Evolutionary conservation across 53 echinoderm and acorn worm species (phyloP).

Genomic region (Stichopus horrens): DNA sequence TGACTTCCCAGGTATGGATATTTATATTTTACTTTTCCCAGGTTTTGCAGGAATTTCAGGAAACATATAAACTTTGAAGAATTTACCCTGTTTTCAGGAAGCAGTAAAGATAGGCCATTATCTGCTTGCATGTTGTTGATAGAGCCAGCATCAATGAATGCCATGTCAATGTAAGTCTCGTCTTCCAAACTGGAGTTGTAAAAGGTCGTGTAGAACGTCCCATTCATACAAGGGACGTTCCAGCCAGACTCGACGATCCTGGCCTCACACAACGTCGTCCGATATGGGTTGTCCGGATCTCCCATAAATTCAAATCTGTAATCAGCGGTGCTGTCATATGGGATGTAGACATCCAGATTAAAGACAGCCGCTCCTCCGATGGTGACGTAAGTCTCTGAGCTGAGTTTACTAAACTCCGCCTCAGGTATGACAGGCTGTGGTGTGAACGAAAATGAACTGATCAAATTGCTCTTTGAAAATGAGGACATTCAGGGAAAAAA

Average conservation of each 20-base stretch:
- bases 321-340: slow-evolving; percentile 66
- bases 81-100: slow-evolving; percentile 53
- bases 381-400: slow-evolving; percentile 62
- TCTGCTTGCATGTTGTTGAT: slow-evolving; percentile 75
- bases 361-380: slow-evolving; percentile 79
- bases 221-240: slow-evolving; percentile 88
- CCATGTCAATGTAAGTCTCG: slow-evolving; percentile 60
- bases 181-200: slow-evolving; percentile 63
- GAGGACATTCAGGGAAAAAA: too few species aligned
- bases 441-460: too few species aligned
- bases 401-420: slow-evolving; percentile 58
- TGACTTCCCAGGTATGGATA: too few species aligned
- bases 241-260: slow-evolving; percentile 68
- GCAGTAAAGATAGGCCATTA: slow-evolving; percentile 10
- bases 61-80: too few species aligned
- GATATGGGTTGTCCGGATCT: slow-evolving; percentile 47
- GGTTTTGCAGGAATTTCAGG: too few species aligned
- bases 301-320: slow-evolving; percentile 60
- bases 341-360: slow-evolving; percentile 79
- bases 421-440: slow-evolving; percentile 37
- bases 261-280: slow-evolving; percentile 78
- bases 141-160: slow-evolving; percentile 61
- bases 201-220: slow-evolving; percentile 61
- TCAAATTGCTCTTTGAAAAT: too few species aligned
- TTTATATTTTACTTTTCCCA: too few species aligned